A percentile compares a stretch with the other conserved stretches of the same genome.
Conservation (phyloP, 2,888 invertebrate genomes). For the Andrena trimmerana region DNA sequence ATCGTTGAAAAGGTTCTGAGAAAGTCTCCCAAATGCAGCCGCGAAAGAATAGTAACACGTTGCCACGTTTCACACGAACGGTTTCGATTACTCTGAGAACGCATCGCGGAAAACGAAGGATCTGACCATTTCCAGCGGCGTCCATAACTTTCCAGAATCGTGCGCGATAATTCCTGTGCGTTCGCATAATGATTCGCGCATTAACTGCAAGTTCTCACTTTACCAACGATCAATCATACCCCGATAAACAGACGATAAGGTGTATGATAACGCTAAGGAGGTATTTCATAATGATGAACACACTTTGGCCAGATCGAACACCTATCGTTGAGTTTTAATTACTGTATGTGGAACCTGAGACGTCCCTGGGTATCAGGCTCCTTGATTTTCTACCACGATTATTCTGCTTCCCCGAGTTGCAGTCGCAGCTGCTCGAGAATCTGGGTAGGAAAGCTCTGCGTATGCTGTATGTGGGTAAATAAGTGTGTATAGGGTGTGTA, state of each 20-base stretch:
- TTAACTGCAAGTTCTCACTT: constrained; percentile 54
- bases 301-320: constrained; percentile 40
- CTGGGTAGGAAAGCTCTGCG: not conserved
- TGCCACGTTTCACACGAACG: constrained; percentile 19
- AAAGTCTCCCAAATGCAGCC: not conserved
- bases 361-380: constrained; percentile 36
- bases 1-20: not conserved
- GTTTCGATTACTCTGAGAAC: constrained; percentile 45
- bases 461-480: no score
- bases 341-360: constrained; percentile 58
- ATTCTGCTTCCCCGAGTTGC: constrained; percentile 28
- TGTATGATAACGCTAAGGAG: constrained; percentile 32
- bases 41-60: not conserved
- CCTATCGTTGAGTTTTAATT: constrained; percentile 64
- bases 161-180: constrained; percentile 39
- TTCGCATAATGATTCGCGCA: constrained; percentile 50
- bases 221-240: constrained; percentile 54
- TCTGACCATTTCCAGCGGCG: constrained; percentile 44
- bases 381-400: constrained; percentile 64
- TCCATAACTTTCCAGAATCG: constrained; percentile 27
- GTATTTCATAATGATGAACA: constrained; percentile 55
- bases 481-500: no score
- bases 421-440: constrained; percentile 46
- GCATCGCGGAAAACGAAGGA: constrained; percentile 31
- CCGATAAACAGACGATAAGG: constrained; percentile 52